Evolutionary conservation across 2,888 invertebrate species (phyloP).

Genomic region (Odontothrips loti): DNA sequence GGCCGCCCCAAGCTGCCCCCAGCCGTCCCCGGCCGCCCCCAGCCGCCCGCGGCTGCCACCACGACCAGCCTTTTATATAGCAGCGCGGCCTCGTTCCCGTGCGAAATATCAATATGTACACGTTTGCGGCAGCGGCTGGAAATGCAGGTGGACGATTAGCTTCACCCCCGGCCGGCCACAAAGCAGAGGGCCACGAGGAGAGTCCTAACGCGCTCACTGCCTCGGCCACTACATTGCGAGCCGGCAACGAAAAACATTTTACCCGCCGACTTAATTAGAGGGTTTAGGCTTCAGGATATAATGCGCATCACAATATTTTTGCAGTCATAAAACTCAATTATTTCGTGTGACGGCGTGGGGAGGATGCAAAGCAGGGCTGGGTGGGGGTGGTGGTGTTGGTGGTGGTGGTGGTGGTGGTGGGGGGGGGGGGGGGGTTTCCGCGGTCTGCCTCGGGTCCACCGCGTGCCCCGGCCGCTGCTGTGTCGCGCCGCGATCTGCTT

Average conservation of each 20-base stretch:
- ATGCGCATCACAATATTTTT: background rate
- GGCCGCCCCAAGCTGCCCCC: background rate
- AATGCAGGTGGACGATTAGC: background rate
- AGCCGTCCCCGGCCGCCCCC: background rate
- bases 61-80: background rate
- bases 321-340: constrained; percentile 1
- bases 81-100: background rate
- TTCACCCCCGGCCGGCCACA: background rate
- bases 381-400: too few species aligned
- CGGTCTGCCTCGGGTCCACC: too few species aligned
- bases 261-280: too few species aligned
- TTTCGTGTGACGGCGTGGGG: background rate
- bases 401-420: too few species aligned
- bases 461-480: too few species aligned
- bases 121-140: background rate
- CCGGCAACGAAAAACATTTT: background rate
- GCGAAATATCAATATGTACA: background rate
- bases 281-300: background rate
- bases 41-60: background rate
- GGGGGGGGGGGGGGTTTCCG: background rate
- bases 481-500: background rate
- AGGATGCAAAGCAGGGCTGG: background rate
- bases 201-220: background rate
- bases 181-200: background rate
- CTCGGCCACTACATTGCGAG: background rate